Evolutionary conservation across 1,140 invertebrate genomes (phyloP).

Genomic region (Macrocentrus cingulum): DNA sequence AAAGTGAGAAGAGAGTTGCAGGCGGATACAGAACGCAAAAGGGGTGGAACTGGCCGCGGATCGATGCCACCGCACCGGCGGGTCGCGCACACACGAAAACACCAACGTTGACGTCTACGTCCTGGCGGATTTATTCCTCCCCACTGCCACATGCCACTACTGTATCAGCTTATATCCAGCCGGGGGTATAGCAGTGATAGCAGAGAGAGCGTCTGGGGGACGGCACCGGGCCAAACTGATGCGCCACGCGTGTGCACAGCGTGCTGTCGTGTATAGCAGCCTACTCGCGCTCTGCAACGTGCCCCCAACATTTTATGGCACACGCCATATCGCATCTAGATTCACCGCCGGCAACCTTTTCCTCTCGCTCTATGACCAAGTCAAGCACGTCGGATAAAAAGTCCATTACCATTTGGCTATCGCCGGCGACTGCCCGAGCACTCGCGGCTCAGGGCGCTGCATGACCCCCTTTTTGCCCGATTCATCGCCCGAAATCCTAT

Average conservation of each 20-base stretch:
- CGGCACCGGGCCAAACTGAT: constrained; percentile 25
- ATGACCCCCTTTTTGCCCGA: no score
- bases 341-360: constrained; percentile 1
- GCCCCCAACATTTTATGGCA: constrained; percentile 11
- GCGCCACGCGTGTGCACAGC: constrained; percentile 20
- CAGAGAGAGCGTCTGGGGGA: constrained; percentile 1
- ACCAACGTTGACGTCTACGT: constrained; percentile 18
- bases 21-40: constrained; percentile 12
- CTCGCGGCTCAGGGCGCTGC: no score
- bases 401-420: no score
- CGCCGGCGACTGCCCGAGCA: no score
- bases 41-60: constrained; percentile 36
- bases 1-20: constrained; percentile 23
- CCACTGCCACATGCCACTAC: no score
- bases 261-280: background rate
- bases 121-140: constrained; percentile 6
- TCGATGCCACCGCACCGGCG: constrained; percentile 44
- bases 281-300: background rate
- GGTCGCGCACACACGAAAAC: constrained; percentile 34
- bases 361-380: background rate
- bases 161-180: no score
- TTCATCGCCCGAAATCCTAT: no score
- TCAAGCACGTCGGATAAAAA: no score
- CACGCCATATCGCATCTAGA: constrained; percentile 5
- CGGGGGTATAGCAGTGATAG: no score